Percentiles rank a stretch among this genome's conserved stretches.
phyloP scores from a whole-genome alignment of 2,888 invertebrate genomes.

The Rhagophthalmus giganteus region DNA sequence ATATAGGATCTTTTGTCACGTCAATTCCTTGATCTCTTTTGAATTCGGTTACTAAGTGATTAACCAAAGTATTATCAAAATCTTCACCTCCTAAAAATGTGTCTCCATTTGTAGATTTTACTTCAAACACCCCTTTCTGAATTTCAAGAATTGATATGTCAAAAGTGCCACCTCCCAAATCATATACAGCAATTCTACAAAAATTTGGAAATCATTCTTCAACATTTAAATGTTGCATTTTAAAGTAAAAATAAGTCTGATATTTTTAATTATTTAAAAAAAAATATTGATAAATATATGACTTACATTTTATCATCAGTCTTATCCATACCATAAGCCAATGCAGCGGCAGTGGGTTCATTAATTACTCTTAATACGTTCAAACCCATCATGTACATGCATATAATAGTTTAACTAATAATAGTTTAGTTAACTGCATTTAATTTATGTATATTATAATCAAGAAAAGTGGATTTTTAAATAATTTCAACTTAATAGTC shows the following conservation, averaged over 20 bases:
- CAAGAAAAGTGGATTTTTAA: no score
- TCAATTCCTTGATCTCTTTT: conserved; percentile 94
- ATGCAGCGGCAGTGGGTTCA: conserved; percentile 97
- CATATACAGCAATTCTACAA: conserved; percentile 94
- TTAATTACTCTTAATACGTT: conserved; percentile 98
- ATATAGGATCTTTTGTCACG: conserved; percentile 92
- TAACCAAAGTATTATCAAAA: conserved; percentile 96
- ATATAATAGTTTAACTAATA: no score
- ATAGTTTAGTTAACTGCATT: no score
- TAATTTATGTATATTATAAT: no score
- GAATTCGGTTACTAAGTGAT: conserved; percentile 88
- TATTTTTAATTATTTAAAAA: no score
- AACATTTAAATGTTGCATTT: no score
- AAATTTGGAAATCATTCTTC: no score
- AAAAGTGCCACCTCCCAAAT: conserved; percentile 98
- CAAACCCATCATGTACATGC: no score
- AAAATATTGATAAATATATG: no score
- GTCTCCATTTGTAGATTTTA: conserved; percentile 99
- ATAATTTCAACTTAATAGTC: no score
- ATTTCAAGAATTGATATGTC: conserved; percentile 98
- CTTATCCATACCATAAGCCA: conserved; percentile 99
- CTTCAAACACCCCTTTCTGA: conserved; percentile 99
- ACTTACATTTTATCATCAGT: conserved; percentile 85
- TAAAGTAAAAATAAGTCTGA: no score
- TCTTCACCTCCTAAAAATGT: conserved; percentile 99